These are phyloP conservation scores for Neodon shergylaensis DNA, from an alignment of 2,113 vertebrate species.

Conservation along the genomic window DNA sequence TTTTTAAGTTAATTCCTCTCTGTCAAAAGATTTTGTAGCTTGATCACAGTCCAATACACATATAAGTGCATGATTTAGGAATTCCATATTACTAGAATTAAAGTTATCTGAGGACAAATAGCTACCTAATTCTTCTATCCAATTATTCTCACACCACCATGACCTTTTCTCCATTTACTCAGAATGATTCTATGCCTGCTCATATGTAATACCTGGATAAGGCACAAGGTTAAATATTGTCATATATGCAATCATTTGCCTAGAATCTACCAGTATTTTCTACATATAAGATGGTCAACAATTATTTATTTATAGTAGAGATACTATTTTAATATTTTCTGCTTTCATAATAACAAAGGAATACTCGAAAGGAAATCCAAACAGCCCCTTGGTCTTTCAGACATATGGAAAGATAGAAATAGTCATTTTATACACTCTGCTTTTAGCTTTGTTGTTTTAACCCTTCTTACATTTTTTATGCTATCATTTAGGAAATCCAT, in stretches of 20 bases:
- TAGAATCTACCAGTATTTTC: background rate
- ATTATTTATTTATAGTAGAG: background rate
- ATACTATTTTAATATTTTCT: background rate
- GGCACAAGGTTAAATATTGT: background rate
- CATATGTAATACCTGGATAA: background rate
- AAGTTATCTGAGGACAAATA: background rate
- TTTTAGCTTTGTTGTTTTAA: constrained; percentile 46
- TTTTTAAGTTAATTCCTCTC: background rate
- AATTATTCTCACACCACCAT: background rate
- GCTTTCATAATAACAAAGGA: background rate
- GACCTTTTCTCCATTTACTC: background rate
- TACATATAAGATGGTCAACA: background rate
- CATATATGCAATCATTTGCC: background rate
- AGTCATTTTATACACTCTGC: background rate
- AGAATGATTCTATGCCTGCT: background rate
- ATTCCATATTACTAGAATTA: background rate
- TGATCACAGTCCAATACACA: background rate
- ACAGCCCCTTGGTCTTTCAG: background rate
- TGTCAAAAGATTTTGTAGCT: background rate
- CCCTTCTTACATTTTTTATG: background rate
- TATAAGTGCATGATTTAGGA: background rate
- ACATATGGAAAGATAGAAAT: background rate
- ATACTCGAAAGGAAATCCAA: background rate
- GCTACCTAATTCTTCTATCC: background rate
- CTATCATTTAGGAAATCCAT: constrained; percentile 60